Evolutionary conservation across 2,113 vertebrate genomes (phyloP).

Genomic region (Syngnathus scovelli): DNA sequence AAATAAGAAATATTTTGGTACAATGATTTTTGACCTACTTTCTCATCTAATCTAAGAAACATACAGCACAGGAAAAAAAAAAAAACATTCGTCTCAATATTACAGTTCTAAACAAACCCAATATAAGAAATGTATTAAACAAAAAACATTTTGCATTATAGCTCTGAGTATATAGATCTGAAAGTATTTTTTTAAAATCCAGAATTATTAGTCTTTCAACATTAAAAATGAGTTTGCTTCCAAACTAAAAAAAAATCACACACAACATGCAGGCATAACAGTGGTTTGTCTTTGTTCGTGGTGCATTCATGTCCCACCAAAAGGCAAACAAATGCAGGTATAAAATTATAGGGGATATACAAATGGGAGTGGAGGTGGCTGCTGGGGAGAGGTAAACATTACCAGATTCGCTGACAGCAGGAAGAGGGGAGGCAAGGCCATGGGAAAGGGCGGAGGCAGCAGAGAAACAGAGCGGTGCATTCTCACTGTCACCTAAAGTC

Average conservation of each 20-base stretch:
- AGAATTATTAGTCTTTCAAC: too few species aligned
- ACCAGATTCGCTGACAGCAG: slow-evolving; percentile 76
- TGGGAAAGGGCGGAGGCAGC: slow-evolving; percentile 72
- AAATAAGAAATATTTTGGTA: too few species aligned
- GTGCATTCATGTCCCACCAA: slow-evolving; percentile 11
- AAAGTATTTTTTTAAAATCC: too few species aligned
- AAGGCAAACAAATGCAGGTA: slow-evolving; percentile 28
- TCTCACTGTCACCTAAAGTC: slow-evolving; percentile 76
- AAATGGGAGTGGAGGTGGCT: slow-evolving; percentile 28
- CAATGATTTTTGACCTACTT: too few species aligned
- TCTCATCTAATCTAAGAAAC: too few species aligned
- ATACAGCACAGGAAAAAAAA: too few species aligned
- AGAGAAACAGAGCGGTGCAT: slow-evolving; percentile 70
- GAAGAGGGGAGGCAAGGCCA: slow-evolving; percentile 74
- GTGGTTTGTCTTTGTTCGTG: slow-evolving; percentile 17
- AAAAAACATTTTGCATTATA: too few species aligned
- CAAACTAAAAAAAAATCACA: slow-evolving; percentile 1
- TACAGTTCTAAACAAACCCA: too few species aligned
- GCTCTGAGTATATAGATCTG: too few species aligned
- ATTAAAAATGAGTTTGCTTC: neutral
- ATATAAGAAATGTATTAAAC: too few species aligned
- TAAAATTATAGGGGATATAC: slow-evolving; percentile 20
- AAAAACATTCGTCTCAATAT: too few species aligned
- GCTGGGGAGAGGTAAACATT: slow-evolving; percentile 61
- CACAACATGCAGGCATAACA: slow-evolving; percentile 23